A percentile compares a stretch with the other conserved stretches of the same genome.
Conservation (phyloP, 1,140 invertebrate species). For the Formica selysi region DNA sequence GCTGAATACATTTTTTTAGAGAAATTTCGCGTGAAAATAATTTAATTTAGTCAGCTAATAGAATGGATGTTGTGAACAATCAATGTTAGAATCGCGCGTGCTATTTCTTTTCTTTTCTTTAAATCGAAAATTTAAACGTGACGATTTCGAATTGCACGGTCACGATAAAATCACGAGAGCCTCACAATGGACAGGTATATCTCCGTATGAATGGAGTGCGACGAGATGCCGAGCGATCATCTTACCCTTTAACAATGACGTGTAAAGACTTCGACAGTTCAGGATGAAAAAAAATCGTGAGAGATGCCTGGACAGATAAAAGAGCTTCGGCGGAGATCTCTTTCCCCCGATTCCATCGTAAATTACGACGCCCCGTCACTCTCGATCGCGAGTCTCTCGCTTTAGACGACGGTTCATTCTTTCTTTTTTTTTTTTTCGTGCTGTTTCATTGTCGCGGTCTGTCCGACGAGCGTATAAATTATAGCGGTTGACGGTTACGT, state of each 20-base stretch:
- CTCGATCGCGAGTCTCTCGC: constrained; percentile 30
- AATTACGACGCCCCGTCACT: constrained; percentile 37
- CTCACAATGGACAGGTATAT: constrained; percentile 40
- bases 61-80: not conserved
- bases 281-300: not conserved
- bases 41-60: not conserved
- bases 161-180: constrained; percentile 30
- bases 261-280: not conserved
- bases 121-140: not conserved
- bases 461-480: constrained; percentile 61
- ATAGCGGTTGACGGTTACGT: constrained; percentile 44
- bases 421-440: not conserved
- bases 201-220: constrained; percentile 31
- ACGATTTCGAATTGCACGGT: not conserved
- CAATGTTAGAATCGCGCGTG: not conserved
- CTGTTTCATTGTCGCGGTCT: constrained; percentile 66
- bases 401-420: constrained; percentile 51
- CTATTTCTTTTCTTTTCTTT: not conserved
- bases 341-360: constrained; percentile 61
- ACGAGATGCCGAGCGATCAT: constrained; percentile 29
- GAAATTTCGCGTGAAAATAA: not conserved
- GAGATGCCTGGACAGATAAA: constrained; percentile 48
- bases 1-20: not conserved
- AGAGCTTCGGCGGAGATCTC: constrained; percentile 30
- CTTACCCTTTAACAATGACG: not conserved